These are phyloP conservation scores for Formica exsecta DNA, from an alignment of 1,140 invertebrate genomes.

Conservation along the genomic window DNA sequence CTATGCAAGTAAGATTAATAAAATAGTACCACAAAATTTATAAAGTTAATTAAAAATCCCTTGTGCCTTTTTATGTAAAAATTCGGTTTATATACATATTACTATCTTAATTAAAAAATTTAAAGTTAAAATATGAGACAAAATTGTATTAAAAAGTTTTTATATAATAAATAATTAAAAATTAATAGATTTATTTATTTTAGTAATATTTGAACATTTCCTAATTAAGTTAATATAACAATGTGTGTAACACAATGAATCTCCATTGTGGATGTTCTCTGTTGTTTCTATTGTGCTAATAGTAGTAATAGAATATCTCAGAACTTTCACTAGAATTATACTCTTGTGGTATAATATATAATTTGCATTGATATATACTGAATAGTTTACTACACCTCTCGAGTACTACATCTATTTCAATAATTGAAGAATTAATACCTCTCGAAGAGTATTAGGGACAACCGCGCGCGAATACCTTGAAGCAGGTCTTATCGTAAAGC, in stretches of 20 bases:
- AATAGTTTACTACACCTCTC: slow-evolving; percentile 52
- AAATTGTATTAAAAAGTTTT: not conserved
- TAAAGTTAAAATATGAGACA: not conserved
- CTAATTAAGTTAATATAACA: not conserved
- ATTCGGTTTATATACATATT: not conserved
- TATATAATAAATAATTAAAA: not conserved
- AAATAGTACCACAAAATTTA: not conserved
- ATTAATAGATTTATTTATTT: not conserved
- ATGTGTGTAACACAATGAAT: too few species aligned
- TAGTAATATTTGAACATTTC: too few species aligned
- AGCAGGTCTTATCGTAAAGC: slow-evolving; percentile 66
- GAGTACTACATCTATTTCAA: slow-evolving; percentile 37
- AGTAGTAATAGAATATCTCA: slow-evolving; percentile 29
- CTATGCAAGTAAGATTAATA: not conserved
- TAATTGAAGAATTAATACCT: slow-evolving; percentile 70
- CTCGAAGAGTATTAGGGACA: slow-evolving; percentile 55
- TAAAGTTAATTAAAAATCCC: not conserved
- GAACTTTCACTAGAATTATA: slow-evolving; percentile 28
- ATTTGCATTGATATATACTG: slow-evolving; percentile 61
- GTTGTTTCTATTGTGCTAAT: not conserved
- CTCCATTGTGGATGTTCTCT: too few species aligned
- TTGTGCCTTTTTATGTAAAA: not conserved
- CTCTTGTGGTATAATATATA: slow-evolving; percentile 21
- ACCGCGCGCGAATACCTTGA: slow-evolving; percentile 50
- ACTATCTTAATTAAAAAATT: not conserved